phyloP scores from a whole-genome alignment of 1,140 invertebrate species.

The Hesperophylax magnus region DNA sequence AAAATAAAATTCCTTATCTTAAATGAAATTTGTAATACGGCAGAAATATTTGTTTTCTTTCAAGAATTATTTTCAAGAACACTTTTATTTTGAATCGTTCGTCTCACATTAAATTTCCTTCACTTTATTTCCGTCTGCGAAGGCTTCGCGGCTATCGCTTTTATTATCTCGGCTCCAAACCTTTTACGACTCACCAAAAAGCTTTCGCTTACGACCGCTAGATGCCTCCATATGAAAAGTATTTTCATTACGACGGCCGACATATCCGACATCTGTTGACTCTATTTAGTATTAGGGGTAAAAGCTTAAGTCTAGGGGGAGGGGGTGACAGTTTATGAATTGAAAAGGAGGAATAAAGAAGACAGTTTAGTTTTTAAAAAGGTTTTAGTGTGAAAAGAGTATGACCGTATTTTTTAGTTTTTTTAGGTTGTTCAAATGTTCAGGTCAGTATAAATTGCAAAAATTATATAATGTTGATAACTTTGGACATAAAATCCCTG shows the following conservation, averaged over 20 bases:
- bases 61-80: neutral
- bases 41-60: too few species aligned
- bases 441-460: neutral
- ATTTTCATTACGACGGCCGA: neutral
- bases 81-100: neutral
- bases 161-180: constrained; percentile 52
- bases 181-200: constrained; percentile 30
- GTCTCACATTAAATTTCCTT: neutral
- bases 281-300: constrained; percentile 32
- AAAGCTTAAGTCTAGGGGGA: constrained; percentile 13
- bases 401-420: neutral
- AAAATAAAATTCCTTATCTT: neutral
- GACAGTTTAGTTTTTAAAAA: too few species aligned
- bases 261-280: constrained; percentile 45
- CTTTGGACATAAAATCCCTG: too few species aligned
- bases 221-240: constrained; percentile 37
- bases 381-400: neutral
- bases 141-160: constrained; percentile 14
- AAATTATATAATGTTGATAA: too few species aligned
- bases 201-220: constrained; percentile 35
- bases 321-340: neutral
- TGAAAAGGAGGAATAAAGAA: constrained; percentile 11
- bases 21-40: too few species aligned
- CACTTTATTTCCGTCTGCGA: neutral
- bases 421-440: neutral